phyloP scores from a whole-genome alignment of 2,797 vertebrate species.

The Ptychadena robeensis region DNA sequence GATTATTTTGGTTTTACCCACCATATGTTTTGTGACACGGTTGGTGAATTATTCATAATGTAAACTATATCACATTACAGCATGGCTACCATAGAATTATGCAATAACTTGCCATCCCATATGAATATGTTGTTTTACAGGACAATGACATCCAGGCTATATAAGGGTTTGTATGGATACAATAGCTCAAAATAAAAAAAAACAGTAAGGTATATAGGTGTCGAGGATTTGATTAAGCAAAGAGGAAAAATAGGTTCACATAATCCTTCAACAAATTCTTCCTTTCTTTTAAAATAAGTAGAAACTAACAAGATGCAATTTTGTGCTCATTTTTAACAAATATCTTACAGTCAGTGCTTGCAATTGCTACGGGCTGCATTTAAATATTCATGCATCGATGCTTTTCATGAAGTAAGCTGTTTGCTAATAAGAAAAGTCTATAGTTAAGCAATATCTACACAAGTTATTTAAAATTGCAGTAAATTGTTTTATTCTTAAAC shows the following conservation, averaged over 20 bases:
- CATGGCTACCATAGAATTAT: too few relatives aligned
- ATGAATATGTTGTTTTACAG: too few relatives aligned
- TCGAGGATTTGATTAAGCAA: neutral
- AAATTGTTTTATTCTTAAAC: neutral
- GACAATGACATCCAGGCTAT: too few relatives aligned
- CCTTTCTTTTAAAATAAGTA: neutral
- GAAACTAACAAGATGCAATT: neutral
- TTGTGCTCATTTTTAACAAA: neutral
- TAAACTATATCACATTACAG: too few relatives aligned
- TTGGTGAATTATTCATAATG: too few relatives aligned
- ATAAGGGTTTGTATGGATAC: too few relatives aligned
- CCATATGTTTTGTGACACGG: too few relatives aligned
- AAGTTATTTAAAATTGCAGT: neutral
- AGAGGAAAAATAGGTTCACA: neutral
- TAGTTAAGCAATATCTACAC: neutral
- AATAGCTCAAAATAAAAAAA: too few relatives aligned
- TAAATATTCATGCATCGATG: neutral
- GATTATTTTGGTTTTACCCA: too few relatives aligned
- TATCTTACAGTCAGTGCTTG: neutral
- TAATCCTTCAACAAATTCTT: neutral
- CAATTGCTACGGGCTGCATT: neutral
- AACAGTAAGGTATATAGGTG: neutral
- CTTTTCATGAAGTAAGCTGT: neutral
- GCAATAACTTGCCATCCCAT: too few relatives aligned
- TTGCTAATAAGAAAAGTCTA: neutral